phyloP scores from a whole-genome alignment of 2,113 vertebrate genomes.

The Labeo catla region DNA sequence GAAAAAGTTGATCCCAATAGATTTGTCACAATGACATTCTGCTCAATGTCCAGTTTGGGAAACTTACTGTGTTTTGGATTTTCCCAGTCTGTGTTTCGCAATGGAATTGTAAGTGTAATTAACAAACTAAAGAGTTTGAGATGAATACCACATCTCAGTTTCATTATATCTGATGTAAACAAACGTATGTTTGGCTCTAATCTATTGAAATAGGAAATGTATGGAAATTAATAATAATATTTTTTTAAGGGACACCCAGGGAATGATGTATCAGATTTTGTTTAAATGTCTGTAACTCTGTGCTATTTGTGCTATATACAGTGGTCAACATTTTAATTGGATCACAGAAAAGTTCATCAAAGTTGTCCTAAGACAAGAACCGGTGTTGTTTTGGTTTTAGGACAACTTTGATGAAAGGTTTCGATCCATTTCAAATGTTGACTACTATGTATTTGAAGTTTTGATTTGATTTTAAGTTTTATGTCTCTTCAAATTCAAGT shows the following conservation, averaged over 20 bases:
- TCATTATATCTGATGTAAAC: not conserved
- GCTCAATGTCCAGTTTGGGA: constrained; percentile 19
- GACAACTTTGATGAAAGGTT: too few relatives aligned
- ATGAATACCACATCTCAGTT: not conserved
- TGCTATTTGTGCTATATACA: not conserved
- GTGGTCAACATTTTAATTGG: too few relatives aligned
- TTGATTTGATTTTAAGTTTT: not conserved
- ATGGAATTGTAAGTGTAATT: not conserved
- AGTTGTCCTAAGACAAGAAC: too few relatives aligned
- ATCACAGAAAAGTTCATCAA: too few relatives aligned
- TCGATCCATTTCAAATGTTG: too few relatives aligned
- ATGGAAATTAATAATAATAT: not conserved
- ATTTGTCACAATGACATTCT: constrained; percentile 34
- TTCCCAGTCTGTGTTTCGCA: constrained; percentile 46
- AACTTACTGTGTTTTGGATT: constrained; percentile 49
- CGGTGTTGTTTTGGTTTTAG: too few relatives aligned
- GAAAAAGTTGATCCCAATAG: constrained; percentile 25
- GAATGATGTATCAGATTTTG: not conserved
- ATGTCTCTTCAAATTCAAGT: not conserved
- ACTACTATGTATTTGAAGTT: not conserved
- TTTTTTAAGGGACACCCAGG: not conserved
- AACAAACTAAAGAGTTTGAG: not conserved
- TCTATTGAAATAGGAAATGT: not conserved
- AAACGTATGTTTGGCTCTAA: not conserved
- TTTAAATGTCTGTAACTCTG: not conserved